phyloP scores from a whole-genome alignment of 2,797 vertebrate species.

The Garrulus glandarius region DNA sequence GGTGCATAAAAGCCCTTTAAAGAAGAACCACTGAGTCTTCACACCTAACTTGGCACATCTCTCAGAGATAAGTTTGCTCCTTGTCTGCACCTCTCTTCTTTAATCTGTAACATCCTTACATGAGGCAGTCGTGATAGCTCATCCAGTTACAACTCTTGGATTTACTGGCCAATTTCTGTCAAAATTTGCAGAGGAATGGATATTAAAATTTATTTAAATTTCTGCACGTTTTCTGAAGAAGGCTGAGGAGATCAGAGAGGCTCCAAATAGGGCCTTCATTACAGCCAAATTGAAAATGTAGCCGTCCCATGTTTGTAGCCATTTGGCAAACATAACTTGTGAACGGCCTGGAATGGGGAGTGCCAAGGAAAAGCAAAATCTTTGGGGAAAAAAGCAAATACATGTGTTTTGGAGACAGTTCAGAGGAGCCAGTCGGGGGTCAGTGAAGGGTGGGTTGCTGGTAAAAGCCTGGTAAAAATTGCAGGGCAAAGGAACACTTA shows the following conservation, averaged over 20 bases:
- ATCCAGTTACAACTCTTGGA: not conserved
- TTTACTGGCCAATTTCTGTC: not conserved
- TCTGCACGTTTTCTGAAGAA: not conserved
- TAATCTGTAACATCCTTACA: not conserved
- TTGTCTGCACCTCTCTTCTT: not conserved
- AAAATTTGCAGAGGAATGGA: not conserved
- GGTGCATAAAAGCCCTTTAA: not conserved
- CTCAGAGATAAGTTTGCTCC: not conserved
- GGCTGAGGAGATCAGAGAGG: not conserved
- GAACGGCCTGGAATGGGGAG: not conserved
- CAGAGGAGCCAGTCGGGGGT: rapidly evolving
- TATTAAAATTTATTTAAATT: not conserved
- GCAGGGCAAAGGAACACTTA: not conserved
- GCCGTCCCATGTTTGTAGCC: not conserved
- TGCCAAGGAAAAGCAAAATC: slow-evolving; percentile 22
- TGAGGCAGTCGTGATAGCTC: not conserved
- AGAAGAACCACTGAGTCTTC: not conserved
- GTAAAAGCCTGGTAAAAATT: not conserved
- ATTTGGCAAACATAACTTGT: not conserved
- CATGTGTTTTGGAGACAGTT: slow-evolving; percentile 13
- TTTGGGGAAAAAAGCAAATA: not conserved
- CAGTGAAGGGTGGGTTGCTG: not conserved
- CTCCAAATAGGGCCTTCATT: not conserved
- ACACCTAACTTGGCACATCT: not conserved
- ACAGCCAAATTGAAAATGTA: not conserved